These are phyloP conservation scores for Fringilla coelebs DNA, from an alignment of 2,797 vertebrate species.

Conservation along the genomic window DNA sequence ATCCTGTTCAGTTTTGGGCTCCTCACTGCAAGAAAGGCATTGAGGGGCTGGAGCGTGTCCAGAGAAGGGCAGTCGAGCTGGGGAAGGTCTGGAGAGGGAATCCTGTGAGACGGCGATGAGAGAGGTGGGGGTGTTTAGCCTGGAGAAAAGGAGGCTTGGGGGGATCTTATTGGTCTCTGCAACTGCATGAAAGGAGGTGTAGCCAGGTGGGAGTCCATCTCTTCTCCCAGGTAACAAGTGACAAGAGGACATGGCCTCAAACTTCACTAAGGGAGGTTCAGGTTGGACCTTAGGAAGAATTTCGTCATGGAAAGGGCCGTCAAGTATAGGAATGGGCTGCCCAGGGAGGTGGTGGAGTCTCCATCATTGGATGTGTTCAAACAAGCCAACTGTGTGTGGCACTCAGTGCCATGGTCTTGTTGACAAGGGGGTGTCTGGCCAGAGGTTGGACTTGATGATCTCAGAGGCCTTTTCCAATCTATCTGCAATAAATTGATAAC, in stretches of 20 bases:
- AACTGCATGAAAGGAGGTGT: background rate
- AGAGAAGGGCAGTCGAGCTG: background rate
- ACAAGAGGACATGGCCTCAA: background rate
- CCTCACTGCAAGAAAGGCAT: background rate
- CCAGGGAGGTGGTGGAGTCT: background rate
- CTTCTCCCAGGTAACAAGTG: background rate
- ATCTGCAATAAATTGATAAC: background rate
- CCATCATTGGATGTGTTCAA: background rate
- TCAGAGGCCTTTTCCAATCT: background rate
- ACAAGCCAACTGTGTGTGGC: accelerated
- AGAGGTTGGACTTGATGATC: background rate
- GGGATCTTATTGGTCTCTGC: background rate
- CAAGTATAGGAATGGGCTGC: background rate
- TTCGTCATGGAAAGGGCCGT: background rate
- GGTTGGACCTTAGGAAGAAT: background rate
- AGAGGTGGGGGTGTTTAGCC: background rate
- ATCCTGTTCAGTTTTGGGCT: background rate
- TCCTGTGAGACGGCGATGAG: background rate
- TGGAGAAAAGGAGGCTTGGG: background rate
- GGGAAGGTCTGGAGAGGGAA: background rate
- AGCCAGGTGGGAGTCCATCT: background rate
- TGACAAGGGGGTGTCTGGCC: background rate
- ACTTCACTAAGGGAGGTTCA: background rate
- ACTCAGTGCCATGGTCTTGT: background rate
- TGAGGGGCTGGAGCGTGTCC: accelerated